Evolutionary conservation across 2,888 invertebrate genomes (phyloP).

Genomic region (Yponomeuta malinellus): DNA sequence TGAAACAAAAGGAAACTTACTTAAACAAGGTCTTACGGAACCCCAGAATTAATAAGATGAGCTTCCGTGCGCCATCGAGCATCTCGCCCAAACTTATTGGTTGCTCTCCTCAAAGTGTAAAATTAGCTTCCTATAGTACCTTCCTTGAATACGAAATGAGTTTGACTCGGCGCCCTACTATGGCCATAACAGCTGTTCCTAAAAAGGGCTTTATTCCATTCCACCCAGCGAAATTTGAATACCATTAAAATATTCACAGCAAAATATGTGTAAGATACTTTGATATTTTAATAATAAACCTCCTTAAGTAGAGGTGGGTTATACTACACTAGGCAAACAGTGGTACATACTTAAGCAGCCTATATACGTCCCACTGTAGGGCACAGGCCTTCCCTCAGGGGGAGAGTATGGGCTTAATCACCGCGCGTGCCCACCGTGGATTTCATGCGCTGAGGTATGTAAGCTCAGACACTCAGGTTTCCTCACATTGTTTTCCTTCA

Average conservation of each 20-base stretch:
- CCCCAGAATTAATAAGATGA: neutral
- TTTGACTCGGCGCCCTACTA: neutral
- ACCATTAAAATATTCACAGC: constrained; percentile 5
- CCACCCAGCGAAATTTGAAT: neutral
- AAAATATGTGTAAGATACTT: neutral
- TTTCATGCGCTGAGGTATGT: too few species aligned
- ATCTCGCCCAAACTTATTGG: constrained; percentile 10
- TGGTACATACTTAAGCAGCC: too few species aligned
- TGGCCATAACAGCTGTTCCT: neutral
- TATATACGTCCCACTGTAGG: too few species aligned
- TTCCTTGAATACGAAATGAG: constrained; percentile 9
- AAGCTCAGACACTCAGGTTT: too few species aligned
- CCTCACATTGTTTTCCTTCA: too few species aligned
- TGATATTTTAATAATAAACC: neutral
- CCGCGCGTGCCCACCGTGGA: too few species aligned
- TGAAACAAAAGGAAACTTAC: too few species aligned
- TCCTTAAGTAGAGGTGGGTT: neutral
- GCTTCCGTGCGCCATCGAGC: neutral
- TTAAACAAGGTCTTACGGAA: neutral
- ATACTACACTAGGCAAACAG: too few species aligned
- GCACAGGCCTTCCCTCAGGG: too few species aligned
- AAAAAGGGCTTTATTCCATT: constrained; percentile 5
- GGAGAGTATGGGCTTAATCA: too few species aligned
- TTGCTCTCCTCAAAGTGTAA: constrained; percentile 10
- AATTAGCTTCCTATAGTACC: constrained; percentile 13